Conservation (phyloP, 2,888 invertebrate genomes). For the Caenorhabditis wallacei region DNA sequence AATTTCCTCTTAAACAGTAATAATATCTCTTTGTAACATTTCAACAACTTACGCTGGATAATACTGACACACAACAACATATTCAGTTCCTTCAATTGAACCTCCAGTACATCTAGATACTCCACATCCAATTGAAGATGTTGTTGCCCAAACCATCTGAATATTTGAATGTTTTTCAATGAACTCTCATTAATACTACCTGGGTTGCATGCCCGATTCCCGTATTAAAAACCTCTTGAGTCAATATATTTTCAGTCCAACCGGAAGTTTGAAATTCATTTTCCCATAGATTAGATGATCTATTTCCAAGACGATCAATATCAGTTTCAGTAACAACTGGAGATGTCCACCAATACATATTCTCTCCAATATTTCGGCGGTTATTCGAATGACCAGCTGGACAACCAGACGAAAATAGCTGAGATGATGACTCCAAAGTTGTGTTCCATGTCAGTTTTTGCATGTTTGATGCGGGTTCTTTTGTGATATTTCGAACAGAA, state of each 20-base stretch:
- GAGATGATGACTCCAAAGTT: constrained; percentile 9
- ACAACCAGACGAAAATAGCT: constrained; percentile 8
- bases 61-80: constrained; percentile 59
- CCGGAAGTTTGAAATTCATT: constrained; percentile 43
- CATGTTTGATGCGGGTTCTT: constrained; percentile 30
- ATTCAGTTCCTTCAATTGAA: constrained; percentile 18
- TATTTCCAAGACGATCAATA: constrained; percentile 30
- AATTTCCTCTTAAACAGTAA: constrained; percentile 29
- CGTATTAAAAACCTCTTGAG: constrained; percentile 30
- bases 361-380: constrained; percentile 12
- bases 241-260: constrained; percentile 36
- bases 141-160: constrained; percentile 58
- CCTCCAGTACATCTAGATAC: constrained; percentile 18
- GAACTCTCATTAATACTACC: background rate
- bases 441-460: constrained; percentile 24
- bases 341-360: constrained; percentile 32
- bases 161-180: background rate
- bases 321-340: constrained; percentile 9
- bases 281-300: constrained; percentile 33
- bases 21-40: background rate
- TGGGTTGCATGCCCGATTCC: constrained; percentile 64
- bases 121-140: constrained; percentile 55
- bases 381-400: constrained; percentile 17
- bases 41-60: constrained; percentile 22
- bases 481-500: background rate